Evolutionary conservation across 2,797 vertebrate species (phyloP), one percentile per base, ranked within the genome.

Genomic region (Nasua narica): DNA sequence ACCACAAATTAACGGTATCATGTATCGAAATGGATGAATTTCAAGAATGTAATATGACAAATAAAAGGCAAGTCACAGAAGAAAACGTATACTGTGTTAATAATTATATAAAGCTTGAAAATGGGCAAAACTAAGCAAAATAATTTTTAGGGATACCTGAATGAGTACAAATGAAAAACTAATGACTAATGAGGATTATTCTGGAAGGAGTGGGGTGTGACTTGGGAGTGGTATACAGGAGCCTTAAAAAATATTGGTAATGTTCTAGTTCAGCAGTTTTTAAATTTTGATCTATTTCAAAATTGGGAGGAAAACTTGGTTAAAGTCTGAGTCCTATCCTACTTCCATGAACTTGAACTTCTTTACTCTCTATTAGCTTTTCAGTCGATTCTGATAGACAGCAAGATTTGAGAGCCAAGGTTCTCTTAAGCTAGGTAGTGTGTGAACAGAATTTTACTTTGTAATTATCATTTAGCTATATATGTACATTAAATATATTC

Each of bases 61-160:
- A 81, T 85, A 62, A 87, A 77, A 90, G 62, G n/a, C 40, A 96
- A 92, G 50, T 82, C 65, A 90, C 58, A 87, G 25, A 82, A 89
- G 8, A 90, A 82, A 87, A 77, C 25, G 29, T n/a, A 50, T 21
- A 60, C 23, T 52, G 1, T 43, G 19, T 58, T 79, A 87, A 29
- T 69, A 87, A 76, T 37, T 72, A 79, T 25, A 50, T 48, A n/a
- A 91, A 62, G 48, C 14, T 77, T 91, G 52, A 83, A 60, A 94
- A 70, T 15, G 52, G 40, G 7, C 40, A 91, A 83, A 67, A 77
- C 29, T 77, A 90, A 58, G 29, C 35, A 46, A 93, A 65, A 8
- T 87, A 35, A 52, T 43, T 69, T 25, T 72, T 72, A 88, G 86
- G 79, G 25, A 58, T 65, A 79, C 2, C 13, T 35, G 19, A 58